These are phyloP conservation scores for Emydocephalus ijimae DNA, from an alignment of 2,113 vertebrate genomes.

Conservation along the genomic window DNA sequence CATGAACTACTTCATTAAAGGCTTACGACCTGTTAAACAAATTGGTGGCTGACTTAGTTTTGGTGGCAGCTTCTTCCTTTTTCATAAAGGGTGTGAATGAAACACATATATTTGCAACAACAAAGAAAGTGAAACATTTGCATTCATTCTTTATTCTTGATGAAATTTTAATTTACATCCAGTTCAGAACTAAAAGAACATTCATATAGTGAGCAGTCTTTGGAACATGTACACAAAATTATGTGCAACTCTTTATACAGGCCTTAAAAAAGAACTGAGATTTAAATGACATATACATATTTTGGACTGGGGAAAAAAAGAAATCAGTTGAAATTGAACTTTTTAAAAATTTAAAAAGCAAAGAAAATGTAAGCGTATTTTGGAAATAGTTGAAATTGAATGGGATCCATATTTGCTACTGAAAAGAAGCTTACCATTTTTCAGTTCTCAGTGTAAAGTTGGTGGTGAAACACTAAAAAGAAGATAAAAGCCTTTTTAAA, in stretches of 20 bases:
- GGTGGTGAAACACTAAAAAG: conserved; percentile 36
- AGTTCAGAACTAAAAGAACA: neutral
- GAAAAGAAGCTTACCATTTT: neutral
- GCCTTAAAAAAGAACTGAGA: neutral
- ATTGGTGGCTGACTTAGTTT: neutral
- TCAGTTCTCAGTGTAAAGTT: conserved; percentile 17
- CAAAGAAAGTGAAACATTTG: neutral
- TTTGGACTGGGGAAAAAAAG: neutral
- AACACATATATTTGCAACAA: neutral
- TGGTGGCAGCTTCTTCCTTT: neutral
- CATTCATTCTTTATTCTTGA: neutral
- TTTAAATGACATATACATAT: neutral
- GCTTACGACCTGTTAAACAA: neutral
- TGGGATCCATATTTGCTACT: neutral
- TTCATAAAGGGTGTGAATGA: neutral
- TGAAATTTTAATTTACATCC: neutral
- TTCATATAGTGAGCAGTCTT: neutral
- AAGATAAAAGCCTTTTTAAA: conserved; percentile 43
- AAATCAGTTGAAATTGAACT: neutral
- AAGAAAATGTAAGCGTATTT: neutral
- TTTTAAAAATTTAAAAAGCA: neutral
- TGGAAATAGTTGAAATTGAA: neutral
- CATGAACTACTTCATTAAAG: neutral
- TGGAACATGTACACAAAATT: neutral
- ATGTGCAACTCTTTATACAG: neutral